Evolutionary conservation across 1,140 invertebrate genomes (phyloP).

Genomic region (Magallana angulata): DNA sequence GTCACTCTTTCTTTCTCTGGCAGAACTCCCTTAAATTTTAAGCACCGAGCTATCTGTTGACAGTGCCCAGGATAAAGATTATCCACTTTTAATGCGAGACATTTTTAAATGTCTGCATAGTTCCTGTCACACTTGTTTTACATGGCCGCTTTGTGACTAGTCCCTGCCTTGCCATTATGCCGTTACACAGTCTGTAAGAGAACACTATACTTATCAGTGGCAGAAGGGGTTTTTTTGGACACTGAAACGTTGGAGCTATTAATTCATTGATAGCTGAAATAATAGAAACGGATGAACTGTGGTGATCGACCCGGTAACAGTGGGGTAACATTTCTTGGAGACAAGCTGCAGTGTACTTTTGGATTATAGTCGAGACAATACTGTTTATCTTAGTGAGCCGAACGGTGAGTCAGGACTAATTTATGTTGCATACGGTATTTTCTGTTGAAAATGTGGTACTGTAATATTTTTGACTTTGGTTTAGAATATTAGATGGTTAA

Average conservation of each 20-base stretch:
- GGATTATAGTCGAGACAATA: background rate
- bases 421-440: too few species aligned
- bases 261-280: slow-evolving; percentile 14
- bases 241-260: background rate
- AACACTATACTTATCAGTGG: background rate
- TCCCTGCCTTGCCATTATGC: background rate
- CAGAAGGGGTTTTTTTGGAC: background rate
- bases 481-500: too few species aligned
- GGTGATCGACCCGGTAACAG: background rate
- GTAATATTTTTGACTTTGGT: too few species aligned
- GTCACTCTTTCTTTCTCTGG: background rate
- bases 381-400: background rate
- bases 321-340: slow-evolving; percentile 16
- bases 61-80: background rate
- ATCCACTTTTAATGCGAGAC: slow-evolving; percentile 8
- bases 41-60: background rate
- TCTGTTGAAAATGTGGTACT: too few species aligned
- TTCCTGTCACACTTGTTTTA: slow-evolving; percentile 14
- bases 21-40: background rate
- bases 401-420: background rate
- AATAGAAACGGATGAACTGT: slow-evolving; percentile 27
- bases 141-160: background rate
- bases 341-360: background rate
- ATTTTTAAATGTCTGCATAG: slow-evolving; percentile 28
- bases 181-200: background rate